Evolutionary conservation across 2,113 vertebrate genomes (phyloP).

Genomic region (Tachysurus vachellii): DNA sequence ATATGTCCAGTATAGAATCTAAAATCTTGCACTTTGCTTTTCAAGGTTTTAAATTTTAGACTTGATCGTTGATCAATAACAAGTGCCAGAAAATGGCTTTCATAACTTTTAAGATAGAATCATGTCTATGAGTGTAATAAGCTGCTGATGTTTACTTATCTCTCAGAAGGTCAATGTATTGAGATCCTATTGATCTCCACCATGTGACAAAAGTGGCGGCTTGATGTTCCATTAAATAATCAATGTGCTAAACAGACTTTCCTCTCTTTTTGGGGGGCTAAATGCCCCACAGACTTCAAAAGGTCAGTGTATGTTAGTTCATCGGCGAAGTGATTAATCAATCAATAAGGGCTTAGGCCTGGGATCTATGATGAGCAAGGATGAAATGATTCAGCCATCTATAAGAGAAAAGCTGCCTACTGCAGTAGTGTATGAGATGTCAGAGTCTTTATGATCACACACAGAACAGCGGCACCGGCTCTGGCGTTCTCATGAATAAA

Average conservation of each 20-base stretch:
- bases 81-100: conserved; percentile 41
- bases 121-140: conserved; percentile 41
- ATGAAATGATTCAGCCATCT: conserved; percentile 22
- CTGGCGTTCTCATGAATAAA: conserved; percentile 51
- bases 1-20: background rate
- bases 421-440: background rate
- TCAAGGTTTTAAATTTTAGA: conserved; percentile 9
- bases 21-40: background rate
- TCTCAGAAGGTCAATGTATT: conserved; percentile 83
- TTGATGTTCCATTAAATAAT: conserved; percentile 98
- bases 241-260: conserved; percentile 86
- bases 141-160: conserved; percentile 65
- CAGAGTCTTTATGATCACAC: conserved; percentile 18
- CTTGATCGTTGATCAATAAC: conserved; percentile 27
- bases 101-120: conserved; percentile 35
- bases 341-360: conserved; percentile 84
- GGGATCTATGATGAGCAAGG: conserved; percentile 41
- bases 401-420: conserved; percentile 27
- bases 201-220: conserved; percentile 88
- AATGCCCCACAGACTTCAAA: conserved; percentile 82
- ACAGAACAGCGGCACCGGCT: conserved; percentile 26
- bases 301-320: conserved; percentile 97
- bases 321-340: conserved; percentile 96
- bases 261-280: conserved; percentile 64
- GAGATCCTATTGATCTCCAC: conserved; percentile 79